Percentiles rank a stretch among this genome's conserved stretches.
phyloP scores from a whole-genome alignment of 2,888 invertebrate genomes.

The Sesia bembeciformis region DNA sequence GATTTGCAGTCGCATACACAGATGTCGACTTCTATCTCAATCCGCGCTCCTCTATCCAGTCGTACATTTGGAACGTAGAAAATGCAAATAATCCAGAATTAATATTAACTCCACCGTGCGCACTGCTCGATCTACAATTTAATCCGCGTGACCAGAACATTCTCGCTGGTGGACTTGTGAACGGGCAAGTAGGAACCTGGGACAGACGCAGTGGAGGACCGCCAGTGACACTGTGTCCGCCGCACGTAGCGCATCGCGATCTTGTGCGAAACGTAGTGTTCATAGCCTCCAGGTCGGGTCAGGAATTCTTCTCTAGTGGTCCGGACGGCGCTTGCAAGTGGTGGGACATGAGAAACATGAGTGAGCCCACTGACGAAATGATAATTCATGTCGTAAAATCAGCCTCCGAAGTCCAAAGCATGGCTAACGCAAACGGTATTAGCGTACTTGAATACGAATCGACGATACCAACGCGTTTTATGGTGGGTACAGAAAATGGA shows the following conservation, averaged over 20 bases:
- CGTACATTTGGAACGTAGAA: slow-evolving; percentile 92
- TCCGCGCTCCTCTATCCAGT: slow-evolving; percentile 31
- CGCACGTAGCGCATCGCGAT: slow-evolving; percentile 90
- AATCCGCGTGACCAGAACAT: slow-evolving; percentile 84
- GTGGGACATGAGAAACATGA: slow-evolving; percentile 83
- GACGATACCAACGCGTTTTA: slow-evolving; percentile 82
- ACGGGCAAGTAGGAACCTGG: slow-evolving; percentile 81
- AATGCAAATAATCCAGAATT: slow-evolving; percentile 85
- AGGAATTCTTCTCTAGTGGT: slow-evolving; percentile 93
- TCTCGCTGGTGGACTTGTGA: slow-evolving; percentile 79
- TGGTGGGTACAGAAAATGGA: slow-evolving; percentile 82
- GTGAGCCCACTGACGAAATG: slow-evolving; percentile 77
- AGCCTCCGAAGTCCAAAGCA: slow-evolving; percentile 61
- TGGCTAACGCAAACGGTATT: slow-evolving; percentile 73
- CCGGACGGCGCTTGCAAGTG: slow-evolving; percentile 91
- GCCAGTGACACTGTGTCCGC: slow-evolving; percentile 80
- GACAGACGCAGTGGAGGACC: slow-evolving; percentile 83
- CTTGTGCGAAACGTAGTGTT: slow-evolving; percentile 88
- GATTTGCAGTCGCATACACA: slow-evolving; percentile 87
- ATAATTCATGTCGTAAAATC: slow-evolving; percentile 78
- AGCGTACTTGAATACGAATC: slow-evolving; percentile 80
- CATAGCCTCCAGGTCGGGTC: slow-evolving; percentile 93
- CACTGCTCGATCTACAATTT: slow-evolving; percentile 87
- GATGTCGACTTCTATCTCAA: slow-evolving; percentile 81
- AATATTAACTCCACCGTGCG: slow-evolving; percentile 78